Conservation (phyloP, 2,888 invertebrate genomes). For the Ormyrus thymus region DNA sequence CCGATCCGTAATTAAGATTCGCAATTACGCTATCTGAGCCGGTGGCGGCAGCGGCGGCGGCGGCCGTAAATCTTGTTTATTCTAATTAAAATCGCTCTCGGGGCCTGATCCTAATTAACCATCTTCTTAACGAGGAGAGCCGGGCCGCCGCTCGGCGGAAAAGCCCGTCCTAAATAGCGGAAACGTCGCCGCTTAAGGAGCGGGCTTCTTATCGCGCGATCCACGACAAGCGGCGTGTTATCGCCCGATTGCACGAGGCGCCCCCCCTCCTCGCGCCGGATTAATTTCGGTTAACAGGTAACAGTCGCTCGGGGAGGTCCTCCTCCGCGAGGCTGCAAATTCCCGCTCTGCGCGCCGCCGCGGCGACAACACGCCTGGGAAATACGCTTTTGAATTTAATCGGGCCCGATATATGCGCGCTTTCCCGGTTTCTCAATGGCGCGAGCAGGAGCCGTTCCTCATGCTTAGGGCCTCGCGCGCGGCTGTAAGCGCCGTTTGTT, state of each 20-base stretch:
- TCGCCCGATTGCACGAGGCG: conserved; percentile 37
- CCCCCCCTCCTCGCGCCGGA: conserved; percentile 48
- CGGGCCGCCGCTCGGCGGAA: neutral
- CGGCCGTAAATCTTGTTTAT: conserved; percentile 53
- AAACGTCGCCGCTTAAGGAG: conserved; percentile 40
- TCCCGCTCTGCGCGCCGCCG: conserved; percentile 54
- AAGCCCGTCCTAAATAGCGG: conserved; percentile 46
- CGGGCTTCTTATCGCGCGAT: neutral
- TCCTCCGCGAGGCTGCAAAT: conserved; percentile 57
- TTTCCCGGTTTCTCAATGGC: neutral
- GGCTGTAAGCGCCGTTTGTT: neutral
- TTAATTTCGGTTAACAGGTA: conserved; percentile 70
- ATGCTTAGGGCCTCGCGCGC: neutral
- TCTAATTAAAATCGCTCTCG: conserved; percentile 55
- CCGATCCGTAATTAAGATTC: conserved; percentile 53
- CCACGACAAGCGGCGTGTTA: conserved; percentile 43
- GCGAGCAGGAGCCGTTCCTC: neutral
- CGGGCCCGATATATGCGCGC: conserved; percentile 32
- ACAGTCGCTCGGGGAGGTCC: conserved; percentile 67
- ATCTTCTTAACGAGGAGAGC: conserved; percentile 51
- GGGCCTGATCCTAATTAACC: conserved; percentile 53
- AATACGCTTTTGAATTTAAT: conserved; percentile 66
- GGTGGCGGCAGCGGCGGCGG: neutral
- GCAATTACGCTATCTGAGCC: conserved; percentile 51
- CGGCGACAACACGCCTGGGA: conserved; percentile 68